phyloP scores from a whole-genome alignment of 1,140 invertebrate species.

The Camponotus vicinus region DNA sequence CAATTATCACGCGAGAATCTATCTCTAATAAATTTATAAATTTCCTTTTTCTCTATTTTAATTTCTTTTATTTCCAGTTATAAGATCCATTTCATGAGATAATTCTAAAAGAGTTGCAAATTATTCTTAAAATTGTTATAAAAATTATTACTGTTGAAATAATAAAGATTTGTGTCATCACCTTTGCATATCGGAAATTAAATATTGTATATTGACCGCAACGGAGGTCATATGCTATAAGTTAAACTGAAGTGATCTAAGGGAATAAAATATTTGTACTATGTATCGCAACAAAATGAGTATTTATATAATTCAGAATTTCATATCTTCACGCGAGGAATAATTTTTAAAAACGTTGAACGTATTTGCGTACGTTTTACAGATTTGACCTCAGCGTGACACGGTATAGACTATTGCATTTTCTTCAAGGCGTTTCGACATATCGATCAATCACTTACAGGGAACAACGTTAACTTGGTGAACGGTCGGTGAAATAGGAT shows the following conservation, averaged over 20 bases:
- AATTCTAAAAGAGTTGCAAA: neutral
- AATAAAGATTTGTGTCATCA: neutral
- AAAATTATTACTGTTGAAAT: neutral
- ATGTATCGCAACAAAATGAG: neutral
- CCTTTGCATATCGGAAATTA: slow-evolving; percentile 7
- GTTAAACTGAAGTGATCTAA: slow-evolving; percentile 17
- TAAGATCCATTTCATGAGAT: neutral
- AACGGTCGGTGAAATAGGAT: slow-evolving; percentile 38
- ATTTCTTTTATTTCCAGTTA: neutral
- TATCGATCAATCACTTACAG: slow-evolving; percentile 65
- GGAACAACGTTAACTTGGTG: slow-evolving; percentile 43
- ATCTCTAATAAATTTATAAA: neutral
- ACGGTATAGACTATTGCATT: slow-evolving; percentile 9
- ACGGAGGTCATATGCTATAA: slow-evolving; percentile 37
- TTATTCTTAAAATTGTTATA: neutral
- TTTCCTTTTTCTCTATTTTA: neutral
- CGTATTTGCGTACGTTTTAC: neutral
- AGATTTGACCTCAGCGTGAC: neutral
- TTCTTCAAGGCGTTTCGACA: slow-evolving; percentile 51
- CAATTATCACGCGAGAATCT: neutral
- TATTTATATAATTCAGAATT: neutral
- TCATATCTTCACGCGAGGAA: too few species aligned
- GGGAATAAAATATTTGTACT: neutral
- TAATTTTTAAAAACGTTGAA: neutral
- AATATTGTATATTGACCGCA: slow-evolving; percentile 40